A percentile compares a stretch with the other conserved stretches of the same genome.
Evolutionary conservation across 2,888 invertebrate species (phyloP).

Genomic region (Hololepta plana): DNA sequence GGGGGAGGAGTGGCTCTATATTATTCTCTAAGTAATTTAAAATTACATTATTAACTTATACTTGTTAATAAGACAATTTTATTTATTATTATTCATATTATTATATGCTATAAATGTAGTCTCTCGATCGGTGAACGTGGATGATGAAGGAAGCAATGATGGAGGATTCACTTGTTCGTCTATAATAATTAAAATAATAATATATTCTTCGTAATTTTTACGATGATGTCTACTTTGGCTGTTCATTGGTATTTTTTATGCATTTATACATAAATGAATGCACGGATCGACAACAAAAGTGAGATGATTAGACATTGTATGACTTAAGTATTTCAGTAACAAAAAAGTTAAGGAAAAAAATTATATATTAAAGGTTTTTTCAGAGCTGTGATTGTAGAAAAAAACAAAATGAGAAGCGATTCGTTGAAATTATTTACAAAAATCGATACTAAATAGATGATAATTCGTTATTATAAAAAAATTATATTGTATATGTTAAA

Average conservation of each 20-base stretch:
- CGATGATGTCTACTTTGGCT: conserved; percentile 24
- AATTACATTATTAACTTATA: conserved; percentile 2
- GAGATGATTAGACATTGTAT: conserved; percentile 28
- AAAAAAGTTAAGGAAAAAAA: neutral
- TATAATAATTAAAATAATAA: conserved; percentile 6
- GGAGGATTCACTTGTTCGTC: conserved; percentile 8
- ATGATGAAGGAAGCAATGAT: conserved; percentile 8
- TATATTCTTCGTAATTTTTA: conserved; percentile 11
- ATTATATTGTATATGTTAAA: no score
- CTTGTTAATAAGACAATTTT: conserved; percentile 4
- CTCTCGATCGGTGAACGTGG: no score
- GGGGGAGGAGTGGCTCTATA: conserved; percentile 5
- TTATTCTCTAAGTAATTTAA: conserved; percentile 5
- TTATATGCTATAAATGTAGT: no score
- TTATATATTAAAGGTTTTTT: conserved; percentile 16
- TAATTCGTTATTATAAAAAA: no score
- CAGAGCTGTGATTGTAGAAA: conserved; percentile 25
- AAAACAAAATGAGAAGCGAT: conserved; percentile 6
- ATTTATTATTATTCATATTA: conserved; percentile 5
- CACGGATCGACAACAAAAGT: conserved; percentile 31
- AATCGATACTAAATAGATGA: neutral
- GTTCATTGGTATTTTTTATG: conserved; percentile 26
- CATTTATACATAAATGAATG: conserved; percentile 23
- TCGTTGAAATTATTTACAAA: conserved; percentile 5
- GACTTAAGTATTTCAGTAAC: conserved; percentile 19